Percentiles rank a stretch among this genome's conserved stretches.
Evolutionary conservation across 2,797 vertebrate genomes (phyloP).

Genomic region (Chromis chromis): DNA sequence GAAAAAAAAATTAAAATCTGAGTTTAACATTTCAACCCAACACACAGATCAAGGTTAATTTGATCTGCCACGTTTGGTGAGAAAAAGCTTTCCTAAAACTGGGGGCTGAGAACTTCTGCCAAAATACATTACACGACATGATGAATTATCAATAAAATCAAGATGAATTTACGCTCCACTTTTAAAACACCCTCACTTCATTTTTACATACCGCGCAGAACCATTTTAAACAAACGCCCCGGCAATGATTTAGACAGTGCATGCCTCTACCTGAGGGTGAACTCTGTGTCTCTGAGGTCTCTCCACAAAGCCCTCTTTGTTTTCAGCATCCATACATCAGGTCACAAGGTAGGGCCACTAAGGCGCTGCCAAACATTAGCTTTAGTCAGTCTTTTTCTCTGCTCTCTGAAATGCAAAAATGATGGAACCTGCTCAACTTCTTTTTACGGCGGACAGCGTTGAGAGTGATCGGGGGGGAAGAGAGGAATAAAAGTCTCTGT

Average conservation of each 20-base stretch:
- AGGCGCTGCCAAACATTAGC: slow-evolving; percentile 86
- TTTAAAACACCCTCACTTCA: slow-evolving; percentile 59
- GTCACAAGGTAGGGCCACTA: slow-evolving; percentile 74
- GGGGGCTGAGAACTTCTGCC: slow-evolving; percentile 44
- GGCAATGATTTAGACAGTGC: slow-evolving; percentile 76
- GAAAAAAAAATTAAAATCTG: neutral
- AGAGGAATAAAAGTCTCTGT: slow-evolving; percentile 49
- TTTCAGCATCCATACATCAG: slow-evolving; percentile 79
- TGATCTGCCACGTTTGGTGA: slow-evolving; percentile 67
- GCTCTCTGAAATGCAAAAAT: slow-evolving; percentile 75
- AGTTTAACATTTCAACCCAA: slow-evolving; percentile 47
- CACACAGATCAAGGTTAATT: slow-evolving; percentile 64
- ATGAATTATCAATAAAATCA: slow-evolving; percentile 77
- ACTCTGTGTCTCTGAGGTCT: slow-evolving; percentile 71
- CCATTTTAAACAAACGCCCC: slow-evolving; percentile 75
- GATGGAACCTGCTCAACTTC: slow-evolving; percentile 80
- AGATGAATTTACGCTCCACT: slow-evolving; percentile 63
- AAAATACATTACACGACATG: slow-evolving; percentile 66
- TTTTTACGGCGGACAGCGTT: slow-evolving; percentile 71
- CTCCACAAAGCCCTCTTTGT: slow-evolving; percentile 82
- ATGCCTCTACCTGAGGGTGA: slow-evolving; percentile 79
- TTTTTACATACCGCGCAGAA: slow-evolving; percentile 56
- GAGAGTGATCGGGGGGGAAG: slow-evolving; percentile 36
- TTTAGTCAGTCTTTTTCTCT: slow-evolving; percentile 67
- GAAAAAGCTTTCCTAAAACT: slow-evolving; percentile 47